Evolutionary conservation across 92 coral and sea anemone species (phyloP).

Genomic region (Heliopora coerulea): DNA sequence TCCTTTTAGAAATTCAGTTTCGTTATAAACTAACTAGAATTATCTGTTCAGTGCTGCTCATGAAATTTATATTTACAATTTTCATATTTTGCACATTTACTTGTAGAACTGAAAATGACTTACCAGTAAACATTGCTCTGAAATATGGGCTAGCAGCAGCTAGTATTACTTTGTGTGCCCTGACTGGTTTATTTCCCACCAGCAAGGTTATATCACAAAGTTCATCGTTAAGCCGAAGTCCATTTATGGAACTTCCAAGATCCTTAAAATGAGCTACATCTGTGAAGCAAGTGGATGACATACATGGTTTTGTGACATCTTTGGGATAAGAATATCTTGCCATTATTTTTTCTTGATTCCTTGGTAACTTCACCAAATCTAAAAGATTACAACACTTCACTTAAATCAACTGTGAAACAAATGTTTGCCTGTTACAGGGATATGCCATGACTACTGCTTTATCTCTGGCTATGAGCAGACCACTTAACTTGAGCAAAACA

Average conservation of each 20-base stretch:
- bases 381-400: neutral
- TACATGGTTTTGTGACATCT: constrained; percentile 1
- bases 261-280: constrained; percentile 86
- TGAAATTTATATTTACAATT: too few species aligned
- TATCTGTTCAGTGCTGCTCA: too few species aligned
- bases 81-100: neutral
- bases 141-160: constrained; percentile 95
- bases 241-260: constrained; percentile 62
- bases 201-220: constrained; percentile 80
- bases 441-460: too few species aligned
- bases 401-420: neutral
- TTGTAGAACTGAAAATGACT: neutral
- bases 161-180: constrained; percentile 81
- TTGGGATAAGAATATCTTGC: constrained; percentile 1
- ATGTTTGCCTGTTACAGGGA: too few species aligned
- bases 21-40: too few species aligned
- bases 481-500: too few species aligned
- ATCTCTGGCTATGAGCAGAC: too few species aligned
- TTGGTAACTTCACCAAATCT: neutral
- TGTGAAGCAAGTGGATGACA: constrained; percentile 31
- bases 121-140: constrained; percentile 98
- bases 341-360: neutral
- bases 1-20: too few species aligned
- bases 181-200: constrained; percentile 67
- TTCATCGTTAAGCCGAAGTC: constrained; percentile 83